Conservation (phyloP, 2,113 vertebrate genomes). For the Octodon degus region DNA sequence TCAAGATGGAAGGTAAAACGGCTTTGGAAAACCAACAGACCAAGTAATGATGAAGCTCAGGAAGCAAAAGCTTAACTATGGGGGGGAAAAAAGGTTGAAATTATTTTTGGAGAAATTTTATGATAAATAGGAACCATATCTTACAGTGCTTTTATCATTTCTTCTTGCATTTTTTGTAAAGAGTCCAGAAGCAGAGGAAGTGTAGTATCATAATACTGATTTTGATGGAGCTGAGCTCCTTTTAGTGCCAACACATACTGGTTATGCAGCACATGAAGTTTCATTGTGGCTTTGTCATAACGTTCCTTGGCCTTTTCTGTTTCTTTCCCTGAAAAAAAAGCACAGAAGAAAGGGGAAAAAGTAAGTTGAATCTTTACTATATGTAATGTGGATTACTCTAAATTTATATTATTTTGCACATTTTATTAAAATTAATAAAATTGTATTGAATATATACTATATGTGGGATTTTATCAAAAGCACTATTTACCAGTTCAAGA, state of each 20-base stretch:
- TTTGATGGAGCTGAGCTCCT: conserved; percentile 95
- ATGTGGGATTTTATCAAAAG: neutral
- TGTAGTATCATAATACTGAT: conserved; percentile 90
- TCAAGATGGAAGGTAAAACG: neutral
- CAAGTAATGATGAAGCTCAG: neutral
- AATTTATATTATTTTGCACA: neutral
- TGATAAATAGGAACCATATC: conserved; percentile 65
- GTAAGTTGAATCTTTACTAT: neutral
- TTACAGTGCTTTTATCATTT: conserved; percentile 96
- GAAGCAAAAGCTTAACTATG: neutral
- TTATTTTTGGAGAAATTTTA: neutral
- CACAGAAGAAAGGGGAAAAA: neutral
- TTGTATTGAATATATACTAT: neutral
- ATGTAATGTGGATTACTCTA: neutral
- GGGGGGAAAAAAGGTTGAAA: neutral
- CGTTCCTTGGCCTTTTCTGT: conserved; percentile 96
- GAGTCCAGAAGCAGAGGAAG: conserved; percentile 95
- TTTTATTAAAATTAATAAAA: conserved; percentile 23
- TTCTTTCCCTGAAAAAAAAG: conserved; percentile 90
- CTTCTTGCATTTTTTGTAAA: conserved; percentile 98
- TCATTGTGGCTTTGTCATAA: conserved; percentile 97
- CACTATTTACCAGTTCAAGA: neutral
- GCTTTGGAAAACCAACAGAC: neutral
- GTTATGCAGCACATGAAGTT: conserved; percentile 97
- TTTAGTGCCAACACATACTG: conserved; percentile 96